Base-by-base conservation (phyloP, 2,797 vertebrate species). In the Pangasius sanitwongsei region DNA sequence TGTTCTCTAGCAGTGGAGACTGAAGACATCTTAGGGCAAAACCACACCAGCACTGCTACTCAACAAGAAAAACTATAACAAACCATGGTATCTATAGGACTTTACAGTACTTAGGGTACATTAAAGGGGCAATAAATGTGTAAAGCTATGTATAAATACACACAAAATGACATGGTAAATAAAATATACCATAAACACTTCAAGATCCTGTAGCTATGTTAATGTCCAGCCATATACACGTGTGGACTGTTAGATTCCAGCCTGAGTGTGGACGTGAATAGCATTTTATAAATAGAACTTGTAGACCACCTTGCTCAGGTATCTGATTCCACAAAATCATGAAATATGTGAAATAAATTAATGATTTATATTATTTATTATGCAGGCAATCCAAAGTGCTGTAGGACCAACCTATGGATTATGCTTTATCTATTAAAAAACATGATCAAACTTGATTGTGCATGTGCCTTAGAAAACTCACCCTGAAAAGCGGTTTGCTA, bases 1-100 rank as follows among this genome's bases (percentile, higher is more conserved):
- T 94, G 89, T 85, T 93, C 91, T 0, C 93, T 92, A 0, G 87
- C 12, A 0, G 89, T 93, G 4, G 83, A 37, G n/a, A 85, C 20
- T 70, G 83, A 70, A 37, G 65, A 70, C n/a, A 2, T 15, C 67
- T 80, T 1, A 84, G 83, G 63, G 81, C n/a, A 85, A 89, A 87
- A 77, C 48, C n/a, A 84, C 44, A 77, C 50, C 1, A 67, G 72
- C 53, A 86, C 86, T n/a, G 37, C 91, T 25, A 72, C 89, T 86
- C 84, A 90, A 55, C 86, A 41, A 28, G 88, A 87, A 1, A 25
- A 84, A 78, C 85, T 87, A 59, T 88, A 90, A 55, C 84, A 59
- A 25, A 61, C 44, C 31, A 59, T 82, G 3, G 23, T 48, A 16
- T 55, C 48, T 53, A 55, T 55, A 53, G 48, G 20, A 70, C 20